Percentiles rank a stretch among this genome's conserved stretches.
phyloP scores from a whole-genome alignment of 1,140 invertebrate genomes.

The Trialeurodes vaporariorum region DNA sequence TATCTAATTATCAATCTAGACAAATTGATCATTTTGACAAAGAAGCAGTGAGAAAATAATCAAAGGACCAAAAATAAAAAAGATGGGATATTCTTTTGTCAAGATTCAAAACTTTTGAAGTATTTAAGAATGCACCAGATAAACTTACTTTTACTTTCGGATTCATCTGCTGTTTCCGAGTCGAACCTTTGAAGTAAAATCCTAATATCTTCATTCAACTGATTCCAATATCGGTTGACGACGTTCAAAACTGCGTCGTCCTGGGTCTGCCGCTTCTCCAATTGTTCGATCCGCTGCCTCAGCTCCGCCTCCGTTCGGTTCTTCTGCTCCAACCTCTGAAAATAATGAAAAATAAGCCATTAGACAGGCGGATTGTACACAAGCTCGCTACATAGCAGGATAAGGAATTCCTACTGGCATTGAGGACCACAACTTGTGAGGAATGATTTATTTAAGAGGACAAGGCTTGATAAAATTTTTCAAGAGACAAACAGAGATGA shows the following conservation, averaged over 20 bases:
- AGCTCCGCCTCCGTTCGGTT: conserved; percentile 82
- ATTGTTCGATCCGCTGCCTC: conserved; percentile 83
- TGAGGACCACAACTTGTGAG: too few species aligned
- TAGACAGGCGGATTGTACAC: too few species aligned
- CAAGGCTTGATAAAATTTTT: too few species aligned
- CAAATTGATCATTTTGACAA: conserved; percentile 3
- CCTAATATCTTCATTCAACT: conserved; percentile 92
- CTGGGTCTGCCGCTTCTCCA: conserved; percentile 92
- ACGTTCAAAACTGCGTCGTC: conserved; percentile 97
- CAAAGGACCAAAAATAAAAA: neutral
- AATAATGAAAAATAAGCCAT: conserved; percentile 17
- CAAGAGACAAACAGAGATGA: too few species aligned
- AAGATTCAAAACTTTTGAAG: neutral
- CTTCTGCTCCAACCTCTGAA: conserved; percentile 74
- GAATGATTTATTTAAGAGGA: too few species aligned
- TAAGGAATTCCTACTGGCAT: too few species aligned
- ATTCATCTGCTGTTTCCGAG: conserved; percentile 92
- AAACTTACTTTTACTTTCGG: conserved; percentile 75
- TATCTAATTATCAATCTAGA: too few species aligned
- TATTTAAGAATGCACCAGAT: too few species aligned
- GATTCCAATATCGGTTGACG: conserved; percentile 97
- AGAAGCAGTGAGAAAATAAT: conserved; percentile 14
- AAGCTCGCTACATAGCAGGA: too few species aligned
- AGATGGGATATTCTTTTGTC: neutral
- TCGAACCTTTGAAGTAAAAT: conserved; percentile 90